These are phyloP conservation scores for Phodopus roborovskii DNA, from an alignment of 2,113 vertebrate genomes.

Conservation along the genomic window DNA sequence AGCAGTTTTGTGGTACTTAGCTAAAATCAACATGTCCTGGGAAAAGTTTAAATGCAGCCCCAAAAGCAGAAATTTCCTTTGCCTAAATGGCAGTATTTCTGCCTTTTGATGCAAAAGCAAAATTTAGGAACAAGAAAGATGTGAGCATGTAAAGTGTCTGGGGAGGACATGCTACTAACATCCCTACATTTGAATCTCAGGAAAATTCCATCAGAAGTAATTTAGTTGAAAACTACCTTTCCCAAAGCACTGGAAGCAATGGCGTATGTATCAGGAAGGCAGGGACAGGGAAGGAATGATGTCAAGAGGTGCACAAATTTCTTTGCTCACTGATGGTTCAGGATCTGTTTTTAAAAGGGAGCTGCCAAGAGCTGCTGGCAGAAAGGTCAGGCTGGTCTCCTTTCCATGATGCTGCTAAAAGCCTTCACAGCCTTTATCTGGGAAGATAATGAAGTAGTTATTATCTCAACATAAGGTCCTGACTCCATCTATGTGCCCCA, in stretches of 20 bases:
- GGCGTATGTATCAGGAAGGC: not conserved
- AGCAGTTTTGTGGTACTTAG: conserved; percentile 47
- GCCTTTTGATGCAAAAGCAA: conserved; percentile 30
- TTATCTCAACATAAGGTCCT: conserved; percentile 75
- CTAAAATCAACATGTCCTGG: conserved; percentile 27
- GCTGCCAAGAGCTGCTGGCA: conserved; percentile 37
- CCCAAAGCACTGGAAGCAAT: conserved; percentile 2
- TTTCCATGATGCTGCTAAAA: conserved; percentile 67
- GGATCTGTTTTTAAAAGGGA: conserved; percentile 52
- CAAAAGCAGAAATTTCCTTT: conserved; percentile 49
- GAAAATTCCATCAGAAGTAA: not conserved
- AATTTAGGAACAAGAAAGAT: conserved; percentile 29
- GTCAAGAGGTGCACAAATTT: not conserved
- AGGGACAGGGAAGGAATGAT: not conserved
- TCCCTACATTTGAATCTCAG: conserved; percentile 28
- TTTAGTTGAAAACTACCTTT: not conserved
- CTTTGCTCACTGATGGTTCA: conserved; percentile 1
- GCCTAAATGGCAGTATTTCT: conserved; percentile 47
- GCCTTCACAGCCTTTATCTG: conserved; percentile 73
- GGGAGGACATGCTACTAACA: not conserved
- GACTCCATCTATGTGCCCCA: conserved; percentile 62
- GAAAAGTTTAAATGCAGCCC: conserved; percentile 27
- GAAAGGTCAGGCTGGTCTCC: conserved; percentile 32
- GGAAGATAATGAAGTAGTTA: conserved; percentile 80
- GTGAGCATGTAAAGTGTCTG: not conserved